These are phyloP conservation scores for Lepidochitona cinerea DNA, from an alignment of 2,888 invertebrate genomes.

Conservation along the genomic window DNA sequence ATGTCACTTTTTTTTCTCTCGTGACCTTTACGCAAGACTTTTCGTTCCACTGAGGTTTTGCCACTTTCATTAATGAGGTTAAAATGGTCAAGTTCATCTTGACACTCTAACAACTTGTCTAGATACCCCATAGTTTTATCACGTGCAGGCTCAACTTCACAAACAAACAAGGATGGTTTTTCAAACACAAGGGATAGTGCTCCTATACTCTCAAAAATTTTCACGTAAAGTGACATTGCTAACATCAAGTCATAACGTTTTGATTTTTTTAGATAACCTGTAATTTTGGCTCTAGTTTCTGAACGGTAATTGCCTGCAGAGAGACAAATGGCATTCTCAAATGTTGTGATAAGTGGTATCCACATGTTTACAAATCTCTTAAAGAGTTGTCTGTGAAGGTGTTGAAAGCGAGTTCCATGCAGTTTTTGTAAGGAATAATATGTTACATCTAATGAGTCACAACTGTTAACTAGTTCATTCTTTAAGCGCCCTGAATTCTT, in stretches of 20 bases:
- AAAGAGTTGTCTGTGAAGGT: neutral
- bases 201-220: neutral
- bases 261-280: neutral
- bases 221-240: neutral
- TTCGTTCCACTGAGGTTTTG: neutral
- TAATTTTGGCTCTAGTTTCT: neutral
- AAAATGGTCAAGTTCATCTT: neutral
- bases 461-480: neutral
- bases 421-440: neutral
- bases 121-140: neutral
- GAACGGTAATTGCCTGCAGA: neutral
- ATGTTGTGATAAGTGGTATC: neutral
- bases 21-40: neutral
- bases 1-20: neutral
- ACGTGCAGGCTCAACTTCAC: neutral
- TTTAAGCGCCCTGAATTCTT: slow-evolving; percentile 2
- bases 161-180: neutral
- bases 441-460: neutral
- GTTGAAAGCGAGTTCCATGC: slow-evolving; percentile 3
- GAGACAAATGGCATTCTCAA: neutral
- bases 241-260: neutral
- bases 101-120: neutral
- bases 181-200: neutral
- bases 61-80: neutral
- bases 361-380: neutral